These are phyloP conservation scores for Protodeltote pygarga DNA, from an alignment of 2,888 invertebrate genomes.

Conservation along the genomic window DNA sequence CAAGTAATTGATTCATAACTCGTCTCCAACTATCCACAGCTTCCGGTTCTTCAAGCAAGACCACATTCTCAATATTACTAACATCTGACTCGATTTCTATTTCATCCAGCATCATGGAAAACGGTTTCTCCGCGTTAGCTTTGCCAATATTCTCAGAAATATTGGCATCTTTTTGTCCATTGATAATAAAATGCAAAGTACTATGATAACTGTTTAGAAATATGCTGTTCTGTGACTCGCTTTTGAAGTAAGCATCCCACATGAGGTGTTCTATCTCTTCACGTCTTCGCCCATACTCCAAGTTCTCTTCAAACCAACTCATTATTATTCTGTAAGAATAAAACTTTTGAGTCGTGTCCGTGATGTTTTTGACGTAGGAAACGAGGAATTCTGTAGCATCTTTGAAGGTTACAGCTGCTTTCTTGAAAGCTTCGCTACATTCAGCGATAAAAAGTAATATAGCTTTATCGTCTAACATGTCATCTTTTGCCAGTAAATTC, in stretches of 20 bases:
- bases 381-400: constrained; percentile 89
- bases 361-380: constrained; percentile 83
- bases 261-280: constrained; percentile 80
- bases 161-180: constrained; percentile 71
- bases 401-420: constrained; percentile 87
- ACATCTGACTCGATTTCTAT: constrained; percentile 81
- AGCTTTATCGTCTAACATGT: constrained; percentile 69
- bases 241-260: constrained; percentile 79
- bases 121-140: constrained; percentile 68
- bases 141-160: constrained; percentile 66
- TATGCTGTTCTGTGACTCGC: constrained; percentile 60
- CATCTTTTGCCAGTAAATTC: constrained; percentile 64
- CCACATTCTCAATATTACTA: constrained; percentile 74
- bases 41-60: constrained; percentile 72
- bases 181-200: constrained; percentile 72
- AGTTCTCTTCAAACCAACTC: constrained; percentile 80
- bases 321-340: constrained; percentile 80
- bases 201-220: constrained; percentile 71
- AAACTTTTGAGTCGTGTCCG: constrained; percentile 80
- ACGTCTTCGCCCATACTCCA: constrained; percentile 71
- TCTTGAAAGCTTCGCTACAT: constrained; percentile 88
- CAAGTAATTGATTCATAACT: constrained; percentile 85
- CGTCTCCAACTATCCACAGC: constrained; percentile 76
- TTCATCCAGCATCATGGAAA: constrained; percentile 72
- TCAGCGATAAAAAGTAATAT: constrained; percentile 85